These are phyloP conservation scores for Lymantria dispar DNA, from an alignment of 2,888 invertebrate species.

Conservation along the genomic window DNA sequence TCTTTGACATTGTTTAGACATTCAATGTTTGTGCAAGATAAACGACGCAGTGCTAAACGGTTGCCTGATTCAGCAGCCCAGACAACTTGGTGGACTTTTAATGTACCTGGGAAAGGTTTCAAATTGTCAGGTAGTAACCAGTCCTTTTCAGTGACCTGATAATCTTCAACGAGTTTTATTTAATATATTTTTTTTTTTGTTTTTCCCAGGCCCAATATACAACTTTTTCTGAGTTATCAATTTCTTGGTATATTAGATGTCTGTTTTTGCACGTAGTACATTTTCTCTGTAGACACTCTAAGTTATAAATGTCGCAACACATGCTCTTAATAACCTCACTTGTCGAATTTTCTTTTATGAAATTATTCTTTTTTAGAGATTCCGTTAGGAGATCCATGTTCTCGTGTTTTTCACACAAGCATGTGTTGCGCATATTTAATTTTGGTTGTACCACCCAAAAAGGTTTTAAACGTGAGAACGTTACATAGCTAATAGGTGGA, in stretches of 20 bases:
- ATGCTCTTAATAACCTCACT: constrained; percentile 4
- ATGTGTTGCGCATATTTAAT: constrained; percentile 10
- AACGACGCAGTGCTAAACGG: too few species aligned
- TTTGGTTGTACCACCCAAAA: constrained; percentile 12
- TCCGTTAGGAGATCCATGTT: constrained; percentile 7
- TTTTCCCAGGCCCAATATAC: constrained; percentile 9
- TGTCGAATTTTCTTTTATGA: constrained; percentile 9
- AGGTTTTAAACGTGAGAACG: constrained; percentile 9
- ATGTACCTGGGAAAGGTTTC: too few species aligned
- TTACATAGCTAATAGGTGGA: constrained; percentile 3
- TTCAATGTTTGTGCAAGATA: too few species aligned
- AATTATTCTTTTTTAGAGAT: constrained; percentile 4
- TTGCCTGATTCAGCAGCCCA: too few species aligned
- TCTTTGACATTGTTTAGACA: too few species aligned
- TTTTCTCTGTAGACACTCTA: constrained; percentile 4
- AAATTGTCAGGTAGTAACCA: too few species aligned
- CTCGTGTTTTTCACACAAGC: constrained; percentile 11
- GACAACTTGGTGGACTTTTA: too few species aligned
- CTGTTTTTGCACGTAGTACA: constrained; percentile 1
- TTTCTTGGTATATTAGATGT: neutral
- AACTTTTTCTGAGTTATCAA: constrained; percentile 1
- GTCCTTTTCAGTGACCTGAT: too few species aligned
- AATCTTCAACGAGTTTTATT: too few species aligned
- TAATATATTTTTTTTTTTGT: constrained; percentile 7
- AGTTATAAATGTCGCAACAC: constrained; percentile 6